Percentiles rank a stretch among this genome's conserved stretches.
Conservation (phyloP, 2,113 vertebrate genomes). For the Rhagologus leucostigma region DNA sequence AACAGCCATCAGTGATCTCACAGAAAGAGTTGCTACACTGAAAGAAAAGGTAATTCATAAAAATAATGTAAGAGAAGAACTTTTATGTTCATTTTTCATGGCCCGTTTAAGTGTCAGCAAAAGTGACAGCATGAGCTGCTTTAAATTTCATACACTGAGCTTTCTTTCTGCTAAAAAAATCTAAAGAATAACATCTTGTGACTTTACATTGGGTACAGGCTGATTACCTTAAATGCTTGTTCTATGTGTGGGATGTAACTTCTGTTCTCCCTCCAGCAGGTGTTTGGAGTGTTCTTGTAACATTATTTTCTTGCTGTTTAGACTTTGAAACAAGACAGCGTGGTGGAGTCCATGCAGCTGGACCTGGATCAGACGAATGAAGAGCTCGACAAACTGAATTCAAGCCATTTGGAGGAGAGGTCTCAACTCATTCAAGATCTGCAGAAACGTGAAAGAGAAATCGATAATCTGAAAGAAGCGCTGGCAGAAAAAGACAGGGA, state of each 20-base stretch:
- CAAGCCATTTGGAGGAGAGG: constrained; percentile 82
- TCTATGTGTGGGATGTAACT: background rate
- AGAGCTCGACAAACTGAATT: constrained; percentile 86
- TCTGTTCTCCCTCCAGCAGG: background rate
- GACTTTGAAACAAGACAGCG: constrained; percentile 76
- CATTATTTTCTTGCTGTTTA: constrained; percentile 8
- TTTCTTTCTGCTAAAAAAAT: background rate
- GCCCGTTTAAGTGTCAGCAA: background rate
- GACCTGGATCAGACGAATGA: constrained; percentile 88
- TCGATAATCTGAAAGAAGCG: constrained; percentile 81
- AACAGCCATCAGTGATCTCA: constrained; percentile 72
- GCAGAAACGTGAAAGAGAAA: constrained; percentile 86
- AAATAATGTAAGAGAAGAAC: background rate
- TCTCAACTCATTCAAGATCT: constrained; percentile 87
- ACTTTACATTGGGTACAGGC: background rate
- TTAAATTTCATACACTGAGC: background rate
- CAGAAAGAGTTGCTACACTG: constrained; percentile 74
- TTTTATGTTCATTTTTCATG: background rate
- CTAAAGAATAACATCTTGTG: background rate
- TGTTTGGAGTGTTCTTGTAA: background rate
- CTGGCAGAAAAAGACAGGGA: constrained; percentile 83
- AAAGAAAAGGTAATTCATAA: constrained; percentile 82
- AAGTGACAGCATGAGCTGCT: background rate
- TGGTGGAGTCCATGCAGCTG: constrained; percentile 75
- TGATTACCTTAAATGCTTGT: background rate